A percentile compares a stretch with the other conserved stretches of the same genome.
phyloP scores from a whole-genome alignment of 2,888 invertebrate species.

The Drosophila putrida region DNA sequence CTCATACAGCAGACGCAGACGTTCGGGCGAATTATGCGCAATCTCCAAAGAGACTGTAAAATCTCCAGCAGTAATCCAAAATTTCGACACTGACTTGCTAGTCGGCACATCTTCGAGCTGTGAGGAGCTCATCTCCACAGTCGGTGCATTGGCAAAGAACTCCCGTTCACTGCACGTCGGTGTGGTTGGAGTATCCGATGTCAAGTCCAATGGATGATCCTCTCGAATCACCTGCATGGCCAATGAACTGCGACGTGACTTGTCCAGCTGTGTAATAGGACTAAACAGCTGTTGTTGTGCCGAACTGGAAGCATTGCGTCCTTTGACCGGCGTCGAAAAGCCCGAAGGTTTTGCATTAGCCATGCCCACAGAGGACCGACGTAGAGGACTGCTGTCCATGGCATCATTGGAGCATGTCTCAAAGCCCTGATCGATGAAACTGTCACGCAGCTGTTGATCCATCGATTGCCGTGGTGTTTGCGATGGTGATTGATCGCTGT shows the following conservation, averaged over 20 bases:
- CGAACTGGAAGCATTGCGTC: constrained; percentile 15
- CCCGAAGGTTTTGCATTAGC: constrained; percentile 45
- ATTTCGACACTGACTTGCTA: constrained; percentile 58
- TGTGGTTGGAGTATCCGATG: constrained; percentile 44
- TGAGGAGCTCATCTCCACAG: constrained; percentile 62
- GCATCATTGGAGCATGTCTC: constrained; percentile 81
- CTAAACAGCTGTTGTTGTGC: constrained; percentile 70
- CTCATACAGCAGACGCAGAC: constrained; percentile 76
- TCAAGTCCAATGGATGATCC: constrained; percentile 75
- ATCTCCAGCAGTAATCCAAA: constrained; percentile 79
- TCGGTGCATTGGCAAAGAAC: constrained; percentile 70
- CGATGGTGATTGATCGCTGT: constrained; percentile 72
- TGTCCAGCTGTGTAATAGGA: constrained; percentile 65
- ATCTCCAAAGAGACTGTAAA: constrained; percentile 75
- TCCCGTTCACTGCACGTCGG: constrained; percentile 61
- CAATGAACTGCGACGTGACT: constrained; percentile 76
- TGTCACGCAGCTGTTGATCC: constrained; percentile 60
- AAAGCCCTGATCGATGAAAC: constrained; percentile 82
- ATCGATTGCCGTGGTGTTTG: constrained; percentile 62
- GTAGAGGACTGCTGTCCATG: constrained; percentile 71
- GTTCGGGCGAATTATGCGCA: constrained; percentile 58
- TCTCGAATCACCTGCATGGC: constrained; percentile 83
- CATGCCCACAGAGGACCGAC: constrained; percentile 39
- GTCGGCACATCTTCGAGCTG: constrained; percentile 38
- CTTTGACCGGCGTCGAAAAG: constrained; percentile 80